Percentiles rank a stretch among this genome's conserved stretches.
Conservation (phyloP, 1,140 invertebrate species). For the Antheraea mylitta region DNA sequence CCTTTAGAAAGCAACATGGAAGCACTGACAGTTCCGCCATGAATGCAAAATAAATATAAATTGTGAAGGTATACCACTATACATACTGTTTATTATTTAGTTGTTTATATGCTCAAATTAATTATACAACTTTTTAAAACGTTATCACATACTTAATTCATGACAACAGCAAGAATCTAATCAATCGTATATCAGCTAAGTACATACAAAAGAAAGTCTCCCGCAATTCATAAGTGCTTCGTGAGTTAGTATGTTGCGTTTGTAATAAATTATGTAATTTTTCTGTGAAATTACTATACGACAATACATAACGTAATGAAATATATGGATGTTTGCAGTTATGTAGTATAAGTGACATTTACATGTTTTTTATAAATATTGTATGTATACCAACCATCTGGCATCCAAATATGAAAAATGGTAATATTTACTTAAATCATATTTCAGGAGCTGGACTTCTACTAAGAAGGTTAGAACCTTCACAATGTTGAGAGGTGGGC, state of each 20-base stretch:
- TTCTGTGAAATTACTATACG: not conserved
- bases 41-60: constrained; percentile 79
- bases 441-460: constrained; percentile 62
- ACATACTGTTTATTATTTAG: constrained; percentile 31
- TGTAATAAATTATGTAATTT: too few species aligned
- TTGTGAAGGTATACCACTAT: constrained; percentile 57
- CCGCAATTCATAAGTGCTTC: constrained; percentile 17
- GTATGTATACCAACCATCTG: too few species aligned
- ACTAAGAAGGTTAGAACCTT: constrained; percentile 50
- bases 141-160: constrained; percentile 23
- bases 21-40: constrained; percentile 79
- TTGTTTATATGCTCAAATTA: constrained; percentile 5
- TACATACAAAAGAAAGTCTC: constrained; percentile 23
- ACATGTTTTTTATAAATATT: too few species aligned
- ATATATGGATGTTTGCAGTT: not conserved
- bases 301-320: not conserved
- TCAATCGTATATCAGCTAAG: not conserved
- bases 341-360: not conserved
- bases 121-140: constrained; percentile 28
- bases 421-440: not conserved
- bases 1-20: constrained; percentile 79
- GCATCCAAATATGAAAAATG: not conserved
- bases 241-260: not conserved
- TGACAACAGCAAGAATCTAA: constrained; percentile 4
- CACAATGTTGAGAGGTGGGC: constrained; percentile 79